Conservation (phyloP, 1,140 invertebrate species). For the Temnothorax longispinosus region DNA sequence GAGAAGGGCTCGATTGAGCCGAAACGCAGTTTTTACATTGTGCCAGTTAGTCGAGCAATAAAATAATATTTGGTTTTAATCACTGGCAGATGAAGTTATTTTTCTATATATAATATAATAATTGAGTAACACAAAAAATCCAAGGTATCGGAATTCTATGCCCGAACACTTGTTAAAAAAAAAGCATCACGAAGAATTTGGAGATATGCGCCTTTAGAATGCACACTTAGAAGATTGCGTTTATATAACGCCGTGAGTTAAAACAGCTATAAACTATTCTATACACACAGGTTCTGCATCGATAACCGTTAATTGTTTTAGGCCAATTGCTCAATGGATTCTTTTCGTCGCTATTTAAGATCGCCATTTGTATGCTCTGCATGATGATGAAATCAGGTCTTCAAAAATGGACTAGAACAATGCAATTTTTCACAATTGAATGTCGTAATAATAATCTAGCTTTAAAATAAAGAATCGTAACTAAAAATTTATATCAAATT, state of each 20-base stretch:
- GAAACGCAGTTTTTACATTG: no score
- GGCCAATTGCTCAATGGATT: slow-evolving; percentile 24
- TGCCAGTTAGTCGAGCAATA: no score
- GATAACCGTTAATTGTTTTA: neutral
- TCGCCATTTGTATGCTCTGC: slow-evolving; percentile 10
- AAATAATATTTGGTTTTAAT: no score
- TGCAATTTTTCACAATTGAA: neutral
- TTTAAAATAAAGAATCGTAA: neutral
- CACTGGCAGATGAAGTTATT: no score
- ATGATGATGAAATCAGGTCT: neutral
- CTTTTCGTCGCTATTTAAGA: neutral
- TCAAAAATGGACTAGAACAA: neutral
- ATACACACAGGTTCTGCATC: neutral
- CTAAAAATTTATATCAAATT: slow-evolving; percentile 1
- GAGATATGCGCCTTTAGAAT: neutral
- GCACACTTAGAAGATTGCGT: neutral
- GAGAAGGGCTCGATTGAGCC: no score
- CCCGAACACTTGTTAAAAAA: neutral
- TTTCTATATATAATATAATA: neutral
- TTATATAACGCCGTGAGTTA: neutral
- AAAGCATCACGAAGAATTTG: neutral
- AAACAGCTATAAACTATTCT: slow-evolving; percentile 28
- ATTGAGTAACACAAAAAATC: neutral
- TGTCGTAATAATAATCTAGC: neutral
- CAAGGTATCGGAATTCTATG: neutral